Conservation (phyloP, 2,113 vertebrate genomes). For the Rostratula benghalensis region DNA sequence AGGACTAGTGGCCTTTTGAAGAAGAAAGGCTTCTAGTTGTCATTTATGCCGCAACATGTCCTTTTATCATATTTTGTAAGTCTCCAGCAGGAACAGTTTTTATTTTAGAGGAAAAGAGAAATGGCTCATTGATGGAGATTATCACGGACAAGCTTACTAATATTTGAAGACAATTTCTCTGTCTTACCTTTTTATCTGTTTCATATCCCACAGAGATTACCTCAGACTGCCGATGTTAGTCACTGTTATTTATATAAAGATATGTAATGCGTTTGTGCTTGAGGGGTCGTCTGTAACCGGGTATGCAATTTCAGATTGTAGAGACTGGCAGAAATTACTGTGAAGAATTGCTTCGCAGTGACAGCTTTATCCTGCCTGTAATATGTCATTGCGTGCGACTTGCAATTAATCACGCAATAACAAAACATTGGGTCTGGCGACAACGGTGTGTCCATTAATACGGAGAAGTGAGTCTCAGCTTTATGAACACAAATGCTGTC, state of each 20-base stretch:
- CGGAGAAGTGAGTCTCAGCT: background rate
- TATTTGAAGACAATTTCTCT: slow-evolving; percentile 47
- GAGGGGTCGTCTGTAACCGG: slow-evolving; percentile 40
- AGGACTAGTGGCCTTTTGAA: slow-evolving; percentile 46
- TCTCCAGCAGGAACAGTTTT: slow-evolving; percentile 29
- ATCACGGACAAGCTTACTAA: slow-evolving; percentile 51
- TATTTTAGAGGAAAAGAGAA: slow-evolving; percentile 53
- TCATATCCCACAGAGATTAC: slow-evolving; percentile 55
- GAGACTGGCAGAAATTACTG: slow-evolving; percentile 57
- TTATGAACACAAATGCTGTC: slow-evolving; percentile 25
- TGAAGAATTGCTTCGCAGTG: slow-evolving; percentile 64
- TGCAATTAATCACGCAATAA: slow-evolving; percentile 70
- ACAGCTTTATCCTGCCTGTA: slow-evolving; percentile 68
- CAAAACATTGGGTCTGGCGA: slow-evolving; percentile 51
- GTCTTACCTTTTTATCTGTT: slow-evolving; percentile 45
- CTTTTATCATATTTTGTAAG: slow-evolving; percentile 30
- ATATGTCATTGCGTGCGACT: slow-evolving; percentile 67
- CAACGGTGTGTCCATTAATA: slow-evolving; percentile 50
- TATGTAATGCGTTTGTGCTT: slow-evolving; percentile 62
- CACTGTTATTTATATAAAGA: slow-evolving; percentile 72
- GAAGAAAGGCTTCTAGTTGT: slow-evolving; percentile 33
- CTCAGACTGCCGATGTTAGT: slow-evolving; percentile 50
- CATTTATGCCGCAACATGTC: slow-evolving; percentile 32
- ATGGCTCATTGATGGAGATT: slow-evolving; percentile 59
- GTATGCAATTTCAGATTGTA: slow-evolving; percentile 55